These are phyloP conservation scores for Mesoclemmys tuberculata DNA, from an alignment of 2,113 vertebrate genomes.

Conservation along the genomic window DNA sequence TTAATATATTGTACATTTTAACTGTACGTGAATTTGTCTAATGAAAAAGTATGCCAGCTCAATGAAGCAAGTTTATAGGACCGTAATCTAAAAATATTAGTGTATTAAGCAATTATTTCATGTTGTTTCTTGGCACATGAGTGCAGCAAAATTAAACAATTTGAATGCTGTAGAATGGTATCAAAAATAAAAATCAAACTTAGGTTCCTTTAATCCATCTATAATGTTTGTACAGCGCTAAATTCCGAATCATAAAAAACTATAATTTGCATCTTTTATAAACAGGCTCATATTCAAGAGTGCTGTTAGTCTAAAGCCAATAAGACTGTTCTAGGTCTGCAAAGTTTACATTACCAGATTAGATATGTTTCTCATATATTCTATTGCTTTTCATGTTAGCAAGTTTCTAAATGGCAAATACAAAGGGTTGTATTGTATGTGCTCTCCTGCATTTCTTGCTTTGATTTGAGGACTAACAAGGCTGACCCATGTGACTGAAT, in stretches of 20 bases:
- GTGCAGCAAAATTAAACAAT: constrained; percentile 36
- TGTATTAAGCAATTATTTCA: constrained; percentile 60
- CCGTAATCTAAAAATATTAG: constrained; percentile 64
- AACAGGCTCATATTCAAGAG: constrained; percentile 22
- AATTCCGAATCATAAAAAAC: constrained; percentile 65
- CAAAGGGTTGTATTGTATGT: not conserved
- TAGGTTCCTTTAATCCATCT: constrained; percentile 52
- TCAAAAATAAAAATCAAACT: constrained; percentile 44
- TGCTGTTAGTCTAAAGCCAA: constrained; percentile 46
- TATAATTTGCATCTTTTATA: constrained; percentile 63
- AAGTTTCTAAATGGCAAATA: constrained; percentile 26
- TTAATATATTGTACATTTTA: constrained; percentile 49
- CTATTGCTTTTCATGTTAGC: not conserved
- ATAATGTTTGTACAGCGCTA: constrained; percentile 33
- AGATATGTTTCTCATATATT: not conserved
- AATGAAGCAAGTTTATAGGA: constrained; percentile 58
- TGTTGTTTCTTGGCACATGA: constrained; percentile 48
- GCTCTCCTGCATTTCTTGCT: not conserved
- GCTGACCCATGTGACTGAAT: not conserved
- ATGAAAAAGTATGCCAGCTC: constrained; percentile 50
- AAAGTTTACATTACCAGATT: not conserved
- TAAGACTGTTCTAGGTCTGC: not conserved
- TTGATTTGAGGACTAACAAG: not conserved
- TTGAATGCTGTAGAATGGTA: constrained; percentile 38
- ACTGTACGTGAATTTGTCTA: constrained; percentile 52